Conservation (phyloP, 1,140 invertebrate species). For the Daktulosphaira vitifoliae region DNA sequence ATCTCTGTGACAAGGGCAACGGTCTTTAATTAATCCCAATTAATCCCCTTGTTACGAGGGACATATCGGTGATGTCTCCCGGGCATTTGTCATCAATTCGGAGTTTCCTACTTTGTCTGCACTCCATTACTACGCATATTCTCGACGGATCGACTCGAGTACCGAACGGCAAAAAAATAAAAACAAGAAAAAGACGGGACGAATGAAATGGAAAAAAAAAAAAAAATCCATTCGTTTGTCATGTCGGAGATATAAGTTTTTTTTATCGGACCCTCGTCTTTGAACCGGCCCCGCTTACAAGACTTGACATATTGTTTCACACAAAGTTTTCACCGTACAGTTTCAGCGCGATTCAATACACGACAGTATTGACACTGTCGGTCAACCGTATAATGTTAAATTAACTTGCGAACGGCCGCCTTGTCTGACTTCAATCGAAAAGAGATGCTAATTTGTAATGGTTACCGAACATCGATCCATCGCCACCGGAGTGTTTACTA, state of each 20-base stretch:
- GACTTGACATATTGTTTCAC: slow-evolving; percentile 11
- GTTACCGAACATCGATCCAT: no score
- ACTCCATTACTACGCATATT: no score
- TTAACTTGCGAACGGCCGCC: background rate
- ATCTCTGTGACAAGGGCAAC: background rate
- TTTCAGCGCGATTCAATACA: background rate
- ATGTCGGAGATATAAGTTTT: background rate
- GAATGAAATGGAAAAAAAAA: background rate
- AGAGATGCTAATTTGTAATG: slow-evolving; percentile 14
- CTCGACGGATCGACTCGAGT: no score
- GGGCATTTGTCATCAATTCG: slow-evolving; percentile 28
- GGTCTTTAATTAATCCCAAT: slow-evolving; percentile 30
- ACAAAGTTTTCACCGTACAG: slow-evolving; percentile 4
- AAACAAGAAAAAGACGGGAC: no score
- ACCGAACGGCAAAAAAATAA: no score
- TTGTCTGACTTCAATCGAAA: background rate
- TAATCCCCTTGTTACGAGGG: slow-evolving; percentile 29
- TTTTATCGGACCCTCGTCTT: background rate
- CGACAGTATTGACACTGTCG: no score
- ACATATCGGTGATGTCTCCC: slow-evolving; percentile 25
- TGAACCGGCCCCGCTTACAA: background rate
- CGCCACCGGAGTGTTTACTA: no score
- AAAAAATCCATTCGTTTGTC: background rate
- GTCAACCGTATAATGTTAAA: slow-evolving; percentile 1
- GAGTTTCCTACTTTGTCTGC: background rate